phyloP scores from a whole-genome alignment of 2,888 invertebrate species.

The Strigamia crassipes region DNA sequence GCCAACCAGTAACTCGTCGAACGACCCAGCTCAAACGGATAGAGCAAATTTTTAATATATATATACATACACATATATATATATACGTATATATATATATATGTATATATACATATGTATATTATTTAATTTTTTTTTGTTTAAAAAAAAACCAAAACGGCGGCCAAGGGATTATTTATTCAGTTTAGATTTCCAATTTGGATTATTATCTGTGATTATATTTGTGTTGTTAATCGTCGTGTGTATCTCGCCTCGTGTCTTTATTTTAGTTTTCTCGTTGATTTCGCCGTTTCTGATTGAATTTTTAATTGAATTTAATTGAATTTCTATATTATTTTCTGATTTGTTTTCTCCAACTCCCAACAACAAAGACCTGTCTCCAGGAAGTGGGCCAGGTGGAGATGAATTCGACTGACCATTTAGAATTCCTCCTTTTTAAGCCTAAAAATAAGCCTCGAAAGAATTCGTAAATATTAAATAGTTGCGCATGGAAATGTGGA shows the following conservation, averaged over 20 bases:
- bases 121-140: too few relatives aligned
- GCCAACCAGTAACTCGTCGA: too few relatives aligned
- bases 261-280: neutral
- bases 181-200: neutral
- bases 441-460: neutral
- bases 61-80: too few relatives aligned
- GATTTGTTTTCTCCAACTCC: neutral
- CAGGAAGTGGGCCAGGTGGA: constrained; percentile 4
- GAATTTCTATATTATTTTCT: neutral
- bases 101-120: too few relatives aligned
- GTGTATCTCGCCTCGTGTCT: neutral
- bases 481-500: too few relatives aligned
- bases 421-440: neutral
- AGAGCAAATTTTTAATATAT: neutral
- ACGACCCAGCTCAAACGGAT: neutral
- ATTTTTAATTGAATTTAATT: neutral
- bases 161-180: neutral
- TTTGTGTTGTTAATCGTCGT: neutral
- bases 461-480: neutral
- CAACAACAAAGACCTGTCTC: neutral
- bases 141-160: neutral
- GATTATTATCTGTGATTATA: neutral
- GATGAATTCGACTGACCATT: neutral
- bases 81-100: too few relatives aligned
- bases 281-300: neutral